Conservation (phyloP, 1,140 invertebrate species). For the Acromyrmex echinatior region DNA sequence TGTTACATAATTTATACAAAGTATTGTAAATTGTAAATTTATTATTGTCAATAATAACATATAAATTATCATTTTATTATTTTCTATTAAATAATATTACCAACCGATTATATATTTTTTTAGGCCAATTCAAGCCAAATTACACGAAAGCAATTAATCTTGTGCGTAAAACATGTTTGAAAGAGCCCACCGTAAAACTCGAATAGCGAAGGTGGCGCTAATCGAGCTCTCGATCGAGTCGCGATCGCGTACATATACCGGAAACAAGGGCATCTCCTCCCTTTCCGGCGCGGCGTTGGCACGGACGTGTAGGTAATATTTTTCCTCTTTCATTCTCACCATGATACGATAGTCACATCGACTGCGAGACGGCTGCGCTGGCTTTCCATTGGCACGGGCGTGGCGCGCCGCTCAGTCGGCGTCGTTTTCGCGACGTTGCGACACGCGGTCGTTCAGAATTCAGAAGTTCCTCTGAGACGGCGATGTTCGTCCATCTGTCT, state of each 20-base stretch:
- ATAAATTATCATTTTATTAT: neutral
- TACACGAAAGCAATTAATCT: neutral
- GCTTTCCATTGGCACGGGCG: conserved; percentile 73
- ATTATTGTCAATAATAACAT: neutral
- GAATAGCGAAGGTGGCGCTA: conserved; percentile 32
- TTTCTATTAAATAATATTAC: neutral
- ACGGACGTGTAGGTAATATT: conserved; percentile 78
- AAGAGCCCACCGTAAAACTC: conserved; percentile 20
- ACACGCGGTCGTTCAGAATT: neutral
- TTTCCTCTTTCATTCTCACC: conserved; percentile 77
- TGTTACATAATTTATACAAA: neutral
- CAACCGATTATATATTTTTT: neutral
- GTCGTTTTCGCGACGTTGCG: conserved; percentile 6
- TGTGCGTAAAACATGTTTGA: too few relatives aligned
- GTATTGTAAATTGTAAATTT: neutral
- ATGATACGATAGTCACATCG: conserved; percentile 70
- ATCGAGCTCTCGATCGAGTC: conserved; percentile 47
- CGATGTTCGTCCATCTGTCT: neutral
- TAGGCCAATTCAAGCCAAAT: neutral
- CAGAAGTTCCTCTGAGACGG: neutral
- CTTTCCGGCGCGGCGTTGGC: conserved; percentile 80
- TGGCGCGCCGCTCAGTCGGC: conserved; percentile 26
- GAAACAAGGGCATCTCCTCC: conserved; percentile 69
- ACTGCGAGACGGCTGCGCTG: conserved; percentile 64
- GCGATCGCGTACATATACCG: conserved; percentile 44